These are phyloP conservation scores for Clarias platycephalus DNA, from an alignment of 2,797 vertebrate species.

Conservation along the genomic window DNA sequence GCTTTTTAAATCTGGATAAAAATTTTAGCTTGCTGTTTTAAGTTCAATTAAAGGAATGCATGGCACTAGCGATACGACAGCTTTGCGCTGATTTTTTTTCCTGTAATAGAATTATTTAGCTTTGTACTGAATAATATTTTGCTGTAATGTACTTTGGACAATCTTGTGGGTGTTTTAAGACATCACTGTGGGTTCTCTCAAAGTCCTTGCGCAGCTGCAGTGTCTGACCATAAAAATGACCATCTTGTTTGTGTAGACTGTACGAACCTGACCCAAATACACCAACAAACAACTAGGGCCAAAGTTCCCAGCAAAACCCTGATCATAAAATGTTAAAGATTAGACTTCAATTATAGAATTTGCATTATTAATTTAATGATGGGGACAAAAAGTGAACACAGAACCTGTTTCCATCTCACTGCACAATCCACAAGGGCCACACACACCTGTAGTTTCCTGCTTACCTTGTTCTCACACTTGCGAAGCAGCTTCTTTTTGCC, in stretches of 20 bases:
- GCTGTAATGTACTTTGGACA: not conserved
- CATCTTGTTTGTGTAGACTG: not conserved
- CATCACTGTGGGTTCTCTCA: not conserved
- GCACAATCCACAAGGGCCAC: not conserved
- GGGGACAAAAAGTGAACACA: not conserved
- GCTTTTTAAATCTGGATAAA: not conserved
- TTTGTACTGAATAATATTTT: not conserved
- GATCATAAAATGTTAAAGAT: no score
- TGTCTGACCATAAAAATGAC: not conserved
- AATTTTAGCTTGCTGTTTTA: not conserved
- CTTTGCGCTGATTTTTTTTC: not conserved
- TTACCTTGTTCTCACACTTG: conserved; percentile 98
- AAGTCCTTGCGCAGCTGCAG: not conserved
- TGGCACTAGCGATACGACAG: not conserved
- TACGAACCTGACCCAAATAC: not conserved
- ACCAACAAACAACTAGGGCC: not conserved
- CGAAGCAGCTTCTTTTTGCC: conserved; percentile 97
- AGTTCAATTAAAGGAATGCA: not conserved
- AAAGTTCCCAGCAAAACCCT: not conserved
- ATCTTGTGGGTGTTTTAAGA: not conserved
- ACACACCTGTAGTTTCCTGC: not conserved
- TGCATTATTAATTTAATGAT: not conserved
- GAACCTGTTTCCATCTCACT: not conserved
- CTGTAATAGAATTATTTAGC: not conserved
- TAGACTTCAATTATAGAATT: not conserved